These are phyloP conservation scores for Luffia ferchaultella DNA, from an alignment of 2,888 invertebrate genomes.

Conservation along the genomic window DNA sequence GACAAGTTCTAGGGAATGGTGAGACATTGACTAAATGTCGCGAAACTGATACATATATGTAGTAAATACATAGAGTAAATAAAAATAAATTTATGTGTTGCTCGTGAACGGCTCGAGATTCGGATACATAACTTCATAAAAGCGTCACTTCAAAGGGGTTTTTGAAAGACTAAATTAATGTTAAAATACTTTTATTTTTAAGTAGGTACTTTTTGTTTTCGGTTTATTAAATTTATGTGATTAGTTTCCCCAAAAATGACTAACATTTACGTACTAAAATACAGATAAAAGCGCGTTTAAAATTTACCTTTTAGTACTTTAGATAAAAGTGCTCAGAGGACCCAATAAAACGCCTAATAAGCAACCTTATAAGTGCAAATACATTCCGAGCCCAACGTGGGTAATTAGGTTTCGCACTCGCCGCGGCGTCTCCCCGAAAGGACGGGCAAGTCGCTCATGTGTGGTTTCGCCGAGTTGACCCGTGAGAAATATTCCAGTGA, in stretches of 20 bases:
- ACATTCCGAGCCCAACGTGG: background rate
- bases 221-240: background rate
- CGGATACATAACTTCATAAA: too few relatives aligned
- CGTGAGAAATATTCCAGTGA: conserved; percentile 63
- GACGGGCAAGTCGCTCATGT: conserved; percentile 19
- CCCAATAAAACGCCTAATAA: conserved; percentile 3
- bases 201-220: background rate
- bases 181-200: background rate
- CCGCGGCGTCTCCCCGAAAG: conserved; percentile 1
- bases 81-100: too few relatives aligned
- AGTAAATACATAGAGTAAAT: too few relatives aligned
- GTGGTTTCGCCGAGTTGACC: conserved; percentile 58
- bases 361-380: conserved; percentile 5
- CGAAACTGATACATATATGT: too few relatives aligned
- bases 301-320: background rate
- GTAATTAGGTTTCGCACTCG: conserved; percentile 5
- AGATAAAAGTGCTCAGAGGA: background rate
- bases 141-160: background rate
- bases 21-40: too few relatives aligned
- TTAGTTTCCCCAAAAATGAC: background rate
- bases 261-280: background rate
- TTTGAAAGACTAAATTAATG: background rate
- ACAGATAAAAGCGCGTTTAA: background rate
- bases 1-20: too few relatives aligned
- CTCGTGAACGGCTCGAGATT: too few relatives aligned